A percentile compares a stretch with the other conserved stretches of the same genome.
Evolutionary conservation across 2,113 vertebrate genomes (phyloP).

Genomic region (Urocitellus parryii): DNA sequence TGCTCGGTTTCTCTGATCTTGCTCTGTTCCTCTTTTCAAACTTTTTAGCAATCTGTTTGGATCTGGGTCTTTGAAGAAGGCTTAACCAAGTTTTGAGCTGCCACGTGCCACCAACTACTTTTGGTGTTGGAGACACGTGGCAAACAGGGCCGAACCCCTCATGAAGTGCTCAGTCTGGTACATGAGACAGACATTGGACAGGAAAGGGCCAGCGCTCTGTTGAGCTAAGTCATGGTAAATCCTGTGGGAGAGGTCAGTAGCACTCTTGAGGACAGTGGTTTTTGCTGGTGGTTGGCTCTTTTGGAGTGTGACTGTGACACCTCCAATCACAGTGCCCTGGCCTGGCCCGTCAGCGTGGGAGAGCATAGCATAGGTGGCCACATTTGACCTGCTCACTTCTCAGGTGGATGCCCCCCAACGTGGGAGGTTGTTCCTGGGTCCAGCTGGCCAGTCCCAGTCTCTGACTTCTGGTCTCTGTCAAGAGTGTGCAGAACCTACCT

Average conservation of each 20-base stretch:
- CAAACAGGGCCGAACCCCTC: background rate
- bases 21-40: background rate
- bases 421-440: background rate
- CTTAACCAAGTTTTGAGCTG: background rate
- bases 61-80: background rate
- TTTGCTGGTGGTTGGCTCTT: background rate
- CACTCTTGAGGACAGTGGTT: background rate
- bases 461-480: background rate
- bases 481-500: background rate
- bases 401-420: rapidly evolving
- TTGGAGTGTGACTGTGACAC: too few relatives aligned
- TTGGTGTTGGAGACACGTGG: rapidly evolving
- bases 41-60: background rate
- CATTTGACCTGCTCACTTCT: rapidly evolving
- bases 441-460: background rate
- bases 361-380: rapidly evolving
- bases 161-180: background rate
- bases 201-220: rapidly evolving
- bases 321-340: rapidly evolving
- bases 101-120: rapidly evolving
- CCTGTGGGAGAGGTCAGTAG: rapidly evolving
- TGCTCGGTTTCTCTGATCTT: background rate
- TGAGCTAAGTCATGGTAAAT: rapidly evolving
- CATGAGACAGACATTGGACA: rapidly evolving
- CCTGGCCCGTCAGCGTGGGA: rapidly evolving